Evolutionary conservation across 2,888 invertebrate species (phyloP).

Genomic region (Campopleginae sp.): DNA sequence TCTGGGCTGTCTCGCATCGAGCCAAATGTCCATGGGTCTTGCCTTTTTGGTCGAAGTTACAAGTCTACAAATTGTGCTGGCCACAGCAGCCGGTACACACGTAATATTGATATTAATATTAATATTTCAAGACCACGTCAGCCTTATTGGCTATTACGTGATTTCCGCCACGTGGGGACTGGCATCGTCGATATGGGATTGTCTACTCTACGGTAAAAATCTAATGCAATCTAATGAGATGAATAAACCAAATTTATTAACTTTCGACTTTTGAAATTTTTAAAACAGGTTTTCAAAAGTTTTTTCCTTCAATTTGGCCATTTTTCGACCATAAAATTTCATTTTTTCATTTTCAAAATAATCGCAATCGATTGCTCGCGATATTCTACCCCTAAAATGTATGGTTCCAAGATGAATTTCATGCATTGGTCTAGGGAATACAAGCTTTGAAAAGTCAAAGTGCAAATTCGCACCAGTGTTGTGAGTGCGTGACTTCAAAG

Average conservation of each 20-base stretch:
- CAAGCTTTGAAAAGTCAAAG: no score
- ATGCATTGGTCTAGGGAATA: no score
- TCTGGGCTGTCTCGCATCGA: slow-evolving; percentile 54
- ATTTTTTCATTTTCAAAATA: no score
- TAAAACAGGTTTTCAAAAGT: no score
- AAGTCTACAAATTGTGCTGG: slow-evolving; percentile 54
- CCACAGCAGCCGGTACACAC: slow-evolving; percentile 39
- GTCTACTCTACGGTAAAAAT: slow-evolving; percentile 59
- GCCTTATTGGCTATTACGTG: slow-evolving; percentile 54
- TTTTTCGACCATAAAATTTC: no score
- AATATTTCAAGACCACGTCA: slow-evolving; percentile 38
- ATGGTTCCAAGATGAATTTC: no score
- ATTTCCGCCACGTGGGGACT: slow-evolving; percentile 61
- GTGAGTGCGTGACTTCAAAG: no score
- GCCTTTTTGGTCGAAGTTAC: slow-evolving; percentile 55
- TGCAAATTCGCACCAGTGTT: no score
- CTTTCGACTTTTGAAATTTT: no score
- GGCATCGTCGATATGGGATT: slow-evolving; percentile 64
- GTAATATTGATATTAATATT: slow-evolving; percentile 55
- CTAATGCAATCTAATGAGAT: not conserved
- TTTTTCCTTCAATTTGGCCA: no score
- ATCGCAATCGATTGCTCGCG: no score
- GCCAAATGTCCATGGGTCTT: slow-evolving; percentile 61
- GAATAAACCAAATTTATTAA: not conserved
- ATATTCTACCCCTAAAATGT: no score